Conservation (phyloP, 2,113 vertebrate species). For the Formicarius rufipectus region DNA sequence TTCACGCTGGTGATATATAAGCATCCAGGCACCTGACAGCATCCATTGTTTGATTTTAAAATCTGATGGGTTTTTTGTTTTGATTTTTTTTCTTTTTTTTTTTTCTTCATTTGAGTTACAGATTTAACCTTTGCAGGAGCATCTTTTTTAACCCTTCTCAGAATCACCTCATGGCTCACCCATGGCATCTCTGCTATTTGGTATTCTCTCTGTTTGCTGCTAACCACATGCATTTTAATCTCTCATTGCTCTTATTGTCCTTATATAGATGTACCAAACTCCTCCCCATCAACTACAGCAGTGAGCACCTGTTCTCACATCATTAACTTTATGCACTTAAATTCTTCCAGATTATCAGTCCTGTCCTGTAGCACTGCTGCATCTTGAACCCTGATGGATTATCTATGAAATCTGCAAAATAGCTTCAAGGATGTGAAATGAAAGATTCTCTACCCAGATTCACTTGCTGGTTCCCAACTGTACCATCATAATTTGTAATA, state of each 20-base stretch:
- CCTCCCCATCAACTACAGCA: conserved; percentile 8
- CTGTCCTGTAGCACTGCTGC: not conserved
- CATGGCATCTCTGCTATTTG: not conserved
- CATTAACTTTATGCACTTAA: conserved; percentile 37
- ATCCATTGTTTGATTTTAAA: not conserved
- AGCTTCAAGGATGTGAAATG: not conserved
- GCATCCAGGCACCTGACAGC: not conserved
- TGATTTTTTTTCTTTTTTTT: not conserved
- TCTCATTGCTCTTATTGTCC: not conserved
- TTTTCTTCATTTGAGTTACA: not conserved
- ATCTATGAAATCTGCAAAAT: not conserved
- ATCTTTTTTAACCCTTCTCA: not conserved
- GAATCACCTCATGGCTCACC: not conserved
- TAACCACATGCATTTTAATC: not conserved
- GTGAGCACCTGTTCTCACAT: conserved; percentile 53
- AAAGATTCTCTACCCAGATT: not conserved
- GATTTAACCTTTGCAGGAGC: not conserved
- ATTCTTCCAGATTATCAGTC: not conserved
- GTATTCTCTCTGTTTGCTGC: not conserved
- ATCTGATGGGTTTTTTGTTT: no score
- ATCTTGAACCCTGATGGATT: not conserved
- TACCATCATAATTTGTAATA: not conserved
- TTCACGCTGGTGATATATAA: not conserved
- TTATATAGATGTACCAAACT: conserved; percentile 10
- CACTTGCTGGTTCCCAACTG: not conserved